Base-by-base conservation (phyloP, 1,140 invertebrate species). In the Rhagoletis pomonella region DNA sequence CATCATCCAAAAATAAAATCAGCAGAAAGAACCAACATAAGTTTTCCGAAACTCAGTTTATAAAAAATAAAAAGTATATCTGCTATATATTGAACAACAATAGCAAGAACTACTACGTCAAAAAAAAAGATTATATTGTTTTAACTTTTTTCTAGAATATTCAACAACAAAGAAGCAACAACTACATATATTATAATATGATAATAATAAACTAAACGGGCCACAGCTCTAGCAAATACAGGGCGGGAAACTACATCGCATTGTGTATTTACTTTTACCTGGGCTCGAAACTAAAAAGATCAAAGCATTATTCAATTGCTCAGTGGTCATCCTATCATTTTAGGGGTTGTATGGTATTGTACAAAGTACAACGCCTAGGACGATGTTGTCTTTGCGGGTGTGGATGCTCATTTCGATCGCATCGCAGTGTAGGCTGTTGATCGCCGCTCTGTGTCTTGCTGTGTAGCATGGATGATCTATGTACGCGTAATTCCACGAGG, bases 41-140 rank as follows among this genome's bases (percentile, higher is more conserved):
- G 19, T 14, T 58, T 59, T 59, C 39, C 19, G 50, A n/a, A 85
- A 17, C 29, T 60, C 81, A 85, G 81, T 44, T 73, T 73, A 73
- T 73, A 73, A 73, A 44, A 73, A 73, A 73, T 73, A 73, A 73
- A 73, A 73, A 73, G 67, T 47, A 73, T 73, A 73, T 73, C 39
- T 44, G 44, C 39, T 73, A 73, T 73, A 73, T 42, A 73, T 42
- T 73, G 12, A 73, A 44, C 67, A 69, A 69, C 29, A 73, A 73
- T 4, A 44, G 44, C 42, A 47, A 73, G 44, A 73, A 73, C 67
- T 73, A 73, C 39, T 10, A 69, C 67, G n/a, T 73, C 12, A 73
- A 73, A 73, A 44, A 17, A n/a, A 42, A 67, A 65, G 19, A 65
- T 67, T 10, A 73, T 47, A 44, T 73, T 73, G 67, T 73, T 47